A percentile compares a stretch with the other conserved stretches of the same genome.
Conservation (phyloP, 2,888 invertebrate genomes). For the Nematopogon swammerdamellus region DNA sequence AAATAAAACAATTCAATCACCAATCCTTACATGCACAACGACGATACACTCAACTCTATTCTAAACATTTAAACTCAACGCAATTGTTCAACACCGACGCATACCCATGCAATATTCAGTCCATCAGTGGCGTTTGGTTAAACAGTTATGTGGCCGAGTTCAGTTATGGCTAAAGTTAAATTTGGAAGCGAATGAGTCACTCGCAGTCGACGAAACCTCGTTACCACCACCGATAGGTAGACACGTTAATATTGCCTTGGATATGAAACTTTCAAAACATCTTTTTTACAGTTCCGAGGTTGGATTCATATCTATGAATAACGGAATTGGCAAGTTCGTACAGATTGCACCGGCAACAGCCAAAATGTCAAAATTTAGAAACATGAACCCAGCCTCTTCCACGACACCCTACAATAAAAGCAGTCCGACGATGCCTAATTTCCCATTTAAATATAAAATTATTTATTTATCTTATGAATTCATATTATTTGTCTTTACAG, state of each 20-base stretch:
- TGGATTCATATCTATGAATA: neutral
- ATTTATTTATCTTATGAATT: too few relatives aligned
- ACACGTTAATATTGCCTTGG: conserved; percentile 47
- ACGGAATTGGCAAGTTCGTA: too few relatives aligned
- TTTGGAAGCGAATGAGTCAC: too few relatives aligned
- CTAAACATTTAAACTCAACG: conserved; percentile 1
- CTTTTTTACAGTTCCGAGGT: neutral
- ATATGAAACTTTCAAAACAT: conserved; percentile 18
- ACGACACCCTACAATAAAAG: neutral
- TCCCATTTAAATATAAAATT: neutral
- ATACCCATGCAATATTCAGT: conserved; percentile 53
- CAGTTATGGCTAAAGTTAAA: too few relatives aligned
- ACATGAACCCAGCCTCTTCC: neutral
- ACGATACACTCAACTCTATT: neutral
- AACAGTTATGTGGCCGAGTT: too few relatives aligned
- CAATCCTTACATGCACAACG: conserved; percentile 2
- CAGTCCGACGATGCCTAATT: neutral
- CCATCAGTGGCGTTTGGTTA: conserved; percentile 15
- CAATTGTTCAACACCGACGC: neutral
- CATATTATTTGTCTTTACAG: too few relatives aligned
- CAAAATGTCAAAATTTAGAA: too few relatives aligned
- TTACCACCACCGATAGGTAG: conserved; percentile 35
- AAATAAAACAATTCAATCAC: conserved; percentile 13
- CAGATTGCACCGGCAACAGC: too few relatives aligned
- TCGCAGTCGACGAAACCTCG: too few relatives aligned